A percentile compares a stretch with the other conserved stretches of the same genome.
phyloP scores from a whole-genome alignment of 1,140 invertebrate genomes.

The Rhyzopertha dominica region DNA sequence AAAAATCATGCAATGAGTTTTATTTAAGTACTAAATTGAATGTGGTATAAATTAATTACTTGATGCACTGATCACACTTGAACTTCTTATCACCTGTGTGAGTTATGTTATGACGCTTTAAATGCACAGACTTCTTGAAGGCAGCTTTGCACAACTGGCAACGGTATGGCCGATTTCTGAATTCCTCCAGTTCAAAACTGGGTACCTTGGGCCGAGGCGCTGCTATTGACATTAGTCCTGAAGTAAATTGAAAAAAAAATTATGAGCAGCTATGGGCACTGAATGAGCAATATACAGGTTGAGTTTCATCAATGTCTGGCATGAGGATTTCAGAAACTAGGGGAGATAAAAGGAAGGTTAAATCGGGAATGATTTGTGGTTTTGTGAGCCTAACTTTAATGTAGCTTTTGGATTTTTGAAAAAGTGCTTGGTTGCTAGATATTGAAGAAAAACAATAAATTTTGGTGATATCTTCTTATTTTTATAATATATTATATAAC shows the following conservation, averaged over 20 bases:
- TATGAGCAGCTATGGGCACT: neutral
- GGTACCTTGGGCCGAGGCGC: conserved; percentile 3
- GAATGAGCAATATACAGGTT: neutral
- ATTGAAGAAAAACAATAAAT: too few species aligned
- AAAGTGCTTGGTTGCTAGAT: too few species aligned
- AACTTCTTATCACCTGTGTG: conserved; percentile 27
- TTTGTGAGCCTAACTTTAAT: too few species aligned
- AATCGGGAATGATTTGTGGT: too few species aligned
- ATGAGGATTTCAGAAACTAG: neutral
- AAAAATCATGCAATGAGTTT: conserved; percentile 10
- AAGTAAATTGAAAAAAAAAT: neutral
- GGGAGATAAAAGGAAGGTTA: too few species aligned
- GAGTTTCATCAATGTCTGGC: neutral
- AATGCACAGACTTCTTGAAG: conserved; percentile 25
- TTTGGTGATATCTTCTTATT: too few species aligned
- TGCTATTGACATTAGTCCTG: conserved; percentile 8
- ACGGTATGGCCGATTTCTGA: conserved; percentile 14
- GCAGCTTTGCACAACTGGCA: conserved; percentile 25
- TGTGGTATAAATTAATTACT: conserved; percentile 21
- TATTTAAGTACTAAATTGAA: neutral
- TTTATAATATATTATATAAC: too few species aligned
- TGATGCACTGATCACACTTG: conserved; percentile 28
- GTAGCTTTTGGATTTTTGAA: too few species aligned
- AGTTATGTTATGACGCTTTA: conserved; percentile 26
- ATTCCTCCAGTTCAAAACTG: conserved; percentile 2